Base-by-base conservation (phyloP, 2,113 vertebrate genomes). In the Centropristis striata region DNA sequence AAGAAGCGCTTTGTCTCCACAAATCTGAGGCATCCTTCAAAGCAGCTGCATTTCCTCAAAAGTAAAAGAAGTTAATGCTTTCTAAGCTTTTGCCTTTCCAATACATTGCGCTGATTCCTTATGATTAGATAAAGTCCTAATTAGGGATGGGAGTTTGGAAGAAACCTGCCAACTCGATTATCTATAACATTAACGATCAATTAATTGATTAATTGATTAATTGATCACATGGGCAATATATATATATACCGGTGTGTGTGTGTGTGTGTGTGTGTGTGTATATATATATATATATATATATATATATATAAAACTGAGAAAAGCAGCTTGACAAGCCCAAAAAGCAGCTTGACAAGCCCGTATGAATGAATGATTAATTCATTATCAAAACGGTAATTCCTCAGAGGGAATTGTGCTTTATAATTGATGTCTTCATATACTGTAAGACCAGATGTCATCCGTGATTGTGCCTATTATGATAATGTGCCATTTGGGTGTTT, bases 31-130 rank as follows among this genome's bases (percentile, higher is more conserved):
- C 53, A 69, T 80, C 58, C 42, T 69, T 65, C 47, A 71, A 85
- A 61, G 50, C 60, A 41, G 74, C 83, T 80, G 73, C 42, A 41
- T 78, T 67, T 83, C 61, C 69, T 88, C 57, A 75, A 85, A 81
- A 78, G 71, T 84, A 42, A 58, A 77, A 54, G 32, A 21, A 67
- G 51, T 60, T 42, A 8, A 57, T 51, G 46, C 2, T 4, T 32
- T 59, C 16, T 21, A 6, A 51, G 64, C 36, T 3, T 53, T 42
- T 61, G 69, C 44, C 21, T 11, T 8, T 20, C 18, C 47, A 37
- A 14, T 47, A 42, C 50, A 4, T 16, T 27, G 1, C 25, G 46
- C 13, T 44, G 8, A 71, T 32, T 65, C 5, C 2, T 32, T 57
- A 15, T 42, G n/a, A 60, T 70, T 44, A 67, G 41, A 67, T 46